Evolutionary conservation across 2,113 vertebrate species (phyloP).

Genomic region (Chaenocephalus aceratus): DNA sequence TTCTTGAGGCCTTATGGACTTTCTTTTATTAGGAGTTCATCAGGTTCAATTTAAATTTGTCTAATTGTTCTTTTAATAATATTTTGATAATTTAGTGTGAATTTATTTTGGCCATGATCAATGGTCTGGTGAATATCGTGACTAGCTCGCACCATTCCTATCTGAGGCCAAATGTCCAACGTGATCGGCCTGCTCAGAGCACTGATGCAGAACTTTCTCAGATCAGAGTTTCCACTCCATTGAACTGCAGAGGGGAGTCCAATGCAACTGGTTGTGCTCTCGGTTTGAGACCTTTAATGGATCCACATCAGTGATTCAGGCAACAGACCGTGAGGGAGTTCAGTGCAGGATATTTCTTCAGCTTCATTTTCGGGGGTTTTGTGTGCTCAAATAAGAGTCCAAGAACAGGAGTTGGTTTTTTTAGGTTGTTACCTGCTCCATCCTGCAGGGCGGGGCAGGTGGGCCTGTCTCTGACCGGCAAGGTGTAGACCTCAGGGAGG

Average conservation of each 20-base stretch:
- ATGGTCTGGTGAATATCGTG: too few relatives aligned
- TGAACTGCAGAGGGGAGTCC: slow-evolving; percentile 34
- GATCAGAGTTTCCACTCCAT: slow-evolving; percentile 55
- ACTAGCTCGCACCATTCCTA: neutral
- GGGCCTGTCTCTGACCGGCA: slow-evolving; percentile 86
- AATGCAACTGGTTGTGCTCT: slow-evolving; percentile 34
- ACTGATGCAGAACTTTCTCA: slow-evolving; percentile 42
- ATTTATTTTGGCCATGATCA: too few relatives aligned
- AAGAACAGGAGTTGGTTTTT: neutral
- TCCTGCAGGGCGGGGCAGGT: slow-evolving; percentile 77
- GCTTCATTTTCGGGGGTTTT: slow-evolving; percentile 5
- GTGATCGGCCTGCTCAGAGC: slow-evolving; percentile 6
- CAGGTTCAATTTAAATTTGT: too few relatives aligned
- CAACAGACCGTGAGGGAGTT: slow-evolving; percentile 32
- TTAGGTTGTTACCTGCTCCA: slow-evolving; percentile 68
- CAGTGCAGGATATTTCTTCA: slow-evolving; percentile 11
- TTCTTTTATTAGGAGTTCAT: too few relatives aligned
- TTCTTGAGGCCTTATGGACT: too few relatives aligned
- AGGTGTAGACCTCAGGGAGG: slow-evolving; percentile 92
- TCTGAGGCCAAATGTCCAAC: slow-evolving; percentile 12
- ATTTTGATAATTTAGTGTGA: too few relatives aligned
- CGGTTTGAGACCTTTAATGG: slow-evolving; percentile 51
- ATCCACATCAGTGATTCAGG: slow-evolving; percentile 51
- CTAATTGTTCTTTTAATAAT: too few relatives aligned
- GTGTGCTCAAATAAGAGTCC: neutral